These are phyloP conservation scores for Meandrina meandrites DNA, from an alignment of 92 coral and sea anemone species.

Conservation along the genomic window DNA sequence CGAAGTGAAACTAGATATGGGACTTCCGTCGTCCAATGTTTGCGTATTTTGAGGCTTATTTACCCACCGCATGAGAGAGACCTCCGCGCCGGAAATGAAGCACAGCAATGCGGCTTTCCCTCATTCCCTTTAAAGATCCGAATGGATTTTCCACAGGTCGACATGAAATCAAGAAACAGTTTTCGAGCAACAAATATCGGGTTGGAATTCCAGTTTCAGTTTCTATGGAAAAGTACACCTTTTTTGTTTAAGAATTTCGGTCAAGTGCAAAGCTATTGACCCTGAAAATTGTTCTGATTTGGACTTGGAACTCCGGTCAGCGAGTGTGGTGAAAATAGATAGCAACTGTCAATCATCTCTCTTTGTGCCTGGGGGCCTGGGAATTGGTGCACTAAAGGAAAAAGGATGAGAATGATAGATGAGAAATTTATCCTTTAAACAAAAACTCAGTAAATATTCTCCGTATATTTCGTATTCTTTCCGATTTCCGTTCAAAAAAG, in stretches of 20 bases:
- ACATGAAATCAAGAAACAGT: background rate
- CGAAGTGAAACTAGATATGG: conserved; percentile 15
- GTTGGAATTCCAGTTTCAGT: no score
- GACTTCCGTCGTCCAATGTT: conserved; percentile 6
- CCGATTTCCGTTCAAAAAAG: background rate
- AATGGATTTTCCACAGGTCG: conserved; percentile 1
- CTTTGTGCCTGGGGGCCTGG: background rate
- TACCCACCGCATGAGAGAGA: conserved; percentile 3
- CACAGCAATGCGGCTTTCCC: conserved; percentile 4
- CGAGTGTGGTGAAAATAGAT: background rate
- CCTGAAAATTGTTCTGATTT: background rate
- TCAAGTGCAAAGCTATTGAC: conserved; percentile 5
- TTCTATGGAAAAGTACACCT: background rate
- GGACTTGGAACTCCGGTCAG: conserved; percentile 10
- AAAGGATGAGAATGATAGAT: no score
- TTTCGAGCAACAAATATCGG: background rate
- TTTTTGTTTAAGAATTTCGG: background rate
- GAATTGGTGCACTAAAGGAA: background rate
- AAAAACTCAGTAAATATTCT: background rate
- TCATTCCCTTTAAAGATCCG: background rate
- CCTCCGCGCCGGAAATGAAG: conserved; percentile 17
- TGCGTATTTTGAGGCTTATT: background rate
- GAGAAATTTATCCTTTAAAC: background rate
- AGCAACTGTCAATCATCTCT: background rate
- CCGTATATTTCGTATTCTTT: background rate